Evolutionary conservation across 2,797 vertebrate genomes (phyloP).

Genomic region (Sebastes hubbsi): DNA sequence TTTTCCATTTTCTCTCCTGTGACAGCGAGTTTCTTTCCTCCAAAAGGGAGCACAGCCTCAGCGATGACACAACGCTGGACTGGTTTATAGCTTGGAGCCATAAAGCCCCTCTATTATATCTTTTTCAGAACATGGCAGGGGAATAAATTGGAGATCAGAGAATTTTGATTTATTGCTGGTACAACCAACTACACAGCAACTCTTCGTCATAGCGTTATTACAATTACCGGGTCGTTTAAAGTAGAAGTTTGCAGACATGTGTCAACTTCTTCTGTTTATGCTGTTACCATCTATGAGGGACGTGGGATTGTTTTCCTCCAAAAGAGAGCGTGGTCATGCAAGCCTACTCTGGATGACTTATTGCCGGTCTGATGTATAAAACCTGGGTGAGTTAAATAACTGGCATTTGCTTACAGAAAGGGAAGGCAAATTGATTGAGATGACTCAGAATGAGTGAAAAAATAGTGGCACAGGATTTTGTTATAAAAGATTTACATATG

Average conservation of each 20-base stretch:
- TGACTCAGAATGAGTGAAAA: neutral
- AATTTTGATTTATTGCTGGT: neutral
- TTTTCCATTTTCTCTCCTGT: no score
- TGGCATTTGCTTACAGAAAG: neutral
- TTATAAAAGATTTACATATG: constrained; percentile 29
- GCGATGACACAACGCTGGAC: no score
- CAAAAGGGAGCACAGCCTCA: no score
- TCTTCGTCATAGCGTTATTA: neutral
- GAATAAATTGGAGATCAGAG: neutral
- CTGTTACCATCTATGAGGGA: neutral
- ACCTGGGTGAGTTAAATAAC: neutral
- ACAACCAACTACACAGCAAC: neutral
- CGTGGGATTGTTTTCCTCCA: neutral
- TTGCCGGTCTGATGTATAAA: neutral
- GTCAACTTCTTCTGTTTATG: neutral
- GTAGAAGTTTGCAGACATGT: neutral
- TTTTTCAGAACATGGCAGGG: no score
- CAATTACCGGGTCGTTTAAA: neutral
- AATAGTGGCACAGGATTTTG: neutral
- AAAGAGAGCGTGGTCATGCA: neutral
- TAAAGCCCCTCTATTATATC: no score
- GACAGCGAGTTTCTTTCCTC: no score
- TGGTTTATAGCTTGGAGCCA: no score
- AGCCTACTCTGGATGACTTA: neutral
- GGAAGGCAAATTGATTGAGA: constrained; percentile 13